Conservation (phyloP, 30 jellyfish, hydroid and myxozoan genomes). For the Mastigias papua region DNA sequence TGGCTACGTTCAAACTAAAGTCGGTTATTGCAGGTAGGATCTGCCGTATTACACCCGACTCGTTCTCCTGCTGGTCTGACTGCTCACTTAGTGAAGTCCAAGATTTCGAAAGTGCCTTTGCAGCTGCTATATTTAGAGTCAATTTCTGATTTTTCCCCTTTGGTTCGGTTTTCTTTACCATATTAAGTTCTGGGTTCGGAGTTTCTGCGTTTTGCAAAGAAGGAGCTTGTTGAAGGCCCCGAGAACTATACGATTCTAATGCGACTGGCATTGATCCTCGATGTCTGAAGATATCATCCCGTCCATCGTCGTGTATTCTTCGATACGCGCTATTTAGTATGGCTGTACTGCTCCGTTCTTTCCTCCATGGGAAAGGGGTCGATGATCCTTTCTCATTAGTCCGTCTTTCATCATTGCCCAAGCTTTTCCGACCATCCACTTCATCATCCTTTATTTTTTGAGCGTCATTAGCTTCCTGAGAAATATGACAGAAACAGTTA, state of each 20-base stretch:
- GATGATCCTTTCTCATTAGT: neutral
- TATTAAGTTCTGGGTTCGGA: neutral
- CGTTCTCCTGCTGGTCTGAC: neutral
- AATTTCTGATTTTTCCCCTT: neutral
- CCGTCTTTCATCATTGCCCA: neutral
- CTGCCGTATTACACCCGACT: neutral
- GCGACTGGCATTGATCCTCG: constrained; percentile 57
- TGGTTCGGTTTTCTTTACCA: neutral
- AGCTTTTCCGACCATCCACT: neutral
- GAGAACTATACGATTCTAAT: neutral
- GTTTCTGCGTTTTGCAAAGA: neutral
- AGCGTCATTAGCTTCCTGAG: neutral
- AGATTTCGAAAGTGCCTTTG: constrained; percentile 33
- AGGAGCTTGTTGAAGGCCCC: neutral
- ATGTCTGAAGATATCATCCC: constrained; percentile 7
- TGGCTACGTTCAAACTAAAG: constrained; percentile 40
- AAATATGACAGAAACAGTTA: no score
- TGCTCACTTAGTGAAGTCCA: neutral
- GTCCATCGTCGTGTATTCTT: constrained; percentile 9
- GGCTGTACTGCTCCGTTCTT: constrained; percentile 61
- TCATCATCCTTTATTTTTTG: neutral
- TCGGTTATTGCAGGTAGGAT: constrained; percentile 42
- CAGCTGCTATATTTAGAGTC: constrained; percentile 31
- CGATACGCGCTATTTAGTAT: constrained; percentile 80
- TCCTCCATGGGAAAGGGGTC: constrained; percentile 78